Base-by-base conservation (phyloP, 1,140 invertebrate genomes). In the Drosophila nigromelanica region DNA sequence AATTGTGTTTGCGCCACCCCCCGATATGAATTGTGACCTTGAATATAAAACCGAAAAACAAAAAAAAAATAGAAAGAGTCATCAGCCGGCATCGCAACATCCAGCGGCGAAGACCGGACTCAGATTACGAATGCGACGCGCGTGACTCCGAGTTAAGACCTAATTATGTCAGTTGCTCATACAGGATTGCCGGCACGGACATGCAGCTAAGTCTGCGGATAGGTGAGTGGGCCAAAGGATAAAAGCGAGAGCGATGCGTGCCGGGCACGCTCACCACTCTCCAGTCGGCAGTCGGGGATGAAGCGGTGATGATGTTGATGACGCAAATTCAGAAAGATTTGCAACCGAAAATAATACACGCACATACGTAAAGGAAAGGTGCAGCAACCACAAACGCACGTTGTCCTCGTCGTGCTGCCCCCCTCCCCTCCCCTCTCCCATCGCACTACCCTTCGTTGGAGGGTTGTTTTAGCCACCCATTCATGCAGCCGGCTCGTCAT, bases 161-260 rank as follows among this genome's bases (percentile, higher is more conserved):
- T 86, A 86, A 86, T 86, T 86, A 86, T 86, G 82, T 86, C 82
- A 86, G 82, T 86, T 78, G 87, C 82, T 86, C 82, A 80, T 68
- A 80, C 81, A 81, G 86, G 81, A 85, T 85, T 85, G 68, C 73
- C 24, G 33, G 55, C 50, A 70, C 43, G 52, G 66, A 40, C 35
- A 51, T 21, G 39, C 47, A 35, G 27, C 62, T 43, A 48, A 47
- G 51, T 42, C 64, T 11, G 10, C 11, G 12, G 37, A n/a, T 50
- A 56, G 39, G n/a, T 39, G 35, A 40, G 27, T 48, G 58, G 37
- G 33, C 37, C 52, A 27, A 58, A 56, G 66, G 54, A 68, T 18
- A 21, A 50, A 52, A 54, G 63, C 51, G 52, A 64, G 63, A 58
- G 42, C 33, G 66, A 72, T 81, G 81, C 78, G 82, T 87, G 82